Percentiles rank a stretch among this genome's conserved stretches.
Evolutionary conservation across 2,888 invertebrate species (phyloP).

Genomic region (Oxycera nigricornis): DNA sequence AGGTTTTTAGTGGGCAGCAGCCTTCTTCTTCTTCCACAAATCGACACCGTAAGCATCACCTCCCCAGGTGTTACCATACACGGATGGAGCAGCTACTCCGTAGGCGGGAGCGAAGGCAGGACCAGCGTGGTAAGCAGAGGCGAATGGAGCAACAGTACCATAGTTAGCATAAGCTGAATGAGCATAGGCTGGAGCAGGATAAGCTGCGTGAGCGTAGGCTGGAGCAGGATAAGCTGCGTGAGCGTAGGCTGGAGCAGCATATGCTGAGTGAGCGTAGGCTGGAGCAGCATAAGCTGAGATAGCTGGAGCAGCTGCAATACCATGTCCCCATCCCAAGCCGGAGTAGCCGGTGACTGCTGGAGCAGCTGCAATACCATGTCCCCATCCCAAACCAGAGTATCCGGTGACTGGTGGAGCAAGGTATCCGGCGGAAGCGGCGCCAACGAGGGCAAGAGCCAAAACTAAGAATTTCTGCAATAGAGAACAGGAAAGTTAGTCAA

Average conservation of each 20-base stretch:
- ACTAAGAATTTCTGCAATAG: slow-evolving; percentile 18
- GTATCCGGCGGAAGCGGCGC: slow-evolving; percentile 2
- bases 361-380: background rate
- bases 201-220: too few relatives aligned
- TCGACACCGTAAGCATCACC: background rate
- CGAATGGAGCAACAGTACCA: background rate
- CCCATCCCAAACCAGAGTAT: background rate
- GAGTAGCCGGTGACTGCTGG: background rate
- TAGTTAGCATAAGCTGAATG: background rate
- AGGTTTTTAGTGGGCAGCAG: slow-evolving; percentile 22
- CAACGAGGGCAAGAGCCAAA: slow-evolving; percentile 17
- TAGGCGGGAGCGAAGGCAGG: background rate
- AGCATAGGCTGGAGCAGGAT: background rate
- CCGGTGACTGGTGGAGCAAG: background rate
- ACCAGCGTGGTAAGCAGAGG: background rate
- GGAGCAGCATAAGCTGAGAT: background rate
- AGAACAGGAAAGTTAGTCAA: background rate
- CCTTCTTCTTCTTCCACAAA: slow-evolving; percentile 28
- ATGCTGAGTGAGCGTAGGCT: background rate
- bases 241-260: too few relatives aligned
- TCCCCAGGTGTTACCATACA: background rate
- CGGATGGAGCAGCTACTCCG: background rate
- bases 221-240: background rate
- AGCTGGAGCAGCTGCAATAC: background rate
- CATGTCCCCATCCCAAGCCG: background rate